Evolutionary conservation across 1,140 invertebrate genomes (phyloP).

Genomic region (Panulirus ornatus): DNA sequence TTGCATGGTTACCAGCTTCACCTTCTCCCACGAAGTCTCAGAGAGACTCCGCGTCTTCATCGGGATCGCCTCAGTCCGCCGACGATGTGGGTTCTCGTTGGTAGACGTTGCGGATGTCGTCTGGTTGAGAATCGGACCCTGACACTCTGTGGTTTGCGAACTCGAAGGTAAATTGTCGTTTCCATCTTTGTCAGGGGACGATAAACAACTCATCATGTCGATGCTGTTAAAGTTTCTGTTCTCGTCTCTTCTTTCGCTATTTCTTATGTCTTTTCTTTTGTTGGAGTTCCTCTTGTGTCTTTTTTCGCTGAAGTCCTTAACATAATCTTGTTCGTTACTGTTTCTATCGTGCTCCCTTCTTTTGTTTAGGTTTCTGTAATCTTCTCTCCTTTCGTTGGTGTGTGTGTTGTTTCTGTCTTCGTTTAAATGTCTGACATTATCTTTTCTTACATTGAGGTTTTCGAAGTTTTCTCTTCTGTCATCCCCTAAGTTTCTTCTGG

Average conservation of each 20-base stretch:
- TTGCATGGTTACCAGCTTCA: background rate
- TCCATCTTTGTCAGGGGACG: background rate
- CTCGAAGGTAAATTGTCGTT: background rate
- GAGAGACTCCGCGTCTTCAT: background rate
- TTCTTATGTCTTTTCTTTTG: background rate
- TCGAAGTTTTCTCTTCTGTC: background rate
- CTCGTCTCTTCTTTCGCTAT: background rate
- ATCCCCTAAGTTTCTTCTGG: no score
- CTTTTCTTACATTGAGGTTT: background rate
- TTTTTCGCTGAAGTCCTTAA: background rate
- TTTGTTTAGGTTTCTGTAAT: background rate
- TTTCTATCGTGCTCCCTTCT: background rate
- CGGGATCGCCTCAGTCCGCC: background rate
- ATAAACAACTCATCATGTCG: background rate
- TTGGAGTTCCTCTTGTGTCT: background rate
- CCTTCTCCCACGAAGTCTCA: constrained; percentile 10
- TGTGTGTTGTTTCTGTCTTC: background rate
- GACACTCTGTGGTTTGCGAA: background rate
- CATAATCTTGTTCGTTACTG: background rate
- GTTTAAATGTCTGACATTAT: background rate
- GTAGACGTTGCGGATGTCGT: background rate
- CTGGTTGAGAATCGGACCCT: background rate
- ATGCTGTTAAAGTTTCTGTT: background rate
- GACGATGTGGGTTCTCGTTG: background rate
- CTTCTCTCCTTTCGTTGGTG: background rate